Percentiles rank a stretch among this genome's conserved stretches.
phyloP scores from a whole-genome alignment of 2,113 vertebrate species.

The Corvus cornix region DNA sequence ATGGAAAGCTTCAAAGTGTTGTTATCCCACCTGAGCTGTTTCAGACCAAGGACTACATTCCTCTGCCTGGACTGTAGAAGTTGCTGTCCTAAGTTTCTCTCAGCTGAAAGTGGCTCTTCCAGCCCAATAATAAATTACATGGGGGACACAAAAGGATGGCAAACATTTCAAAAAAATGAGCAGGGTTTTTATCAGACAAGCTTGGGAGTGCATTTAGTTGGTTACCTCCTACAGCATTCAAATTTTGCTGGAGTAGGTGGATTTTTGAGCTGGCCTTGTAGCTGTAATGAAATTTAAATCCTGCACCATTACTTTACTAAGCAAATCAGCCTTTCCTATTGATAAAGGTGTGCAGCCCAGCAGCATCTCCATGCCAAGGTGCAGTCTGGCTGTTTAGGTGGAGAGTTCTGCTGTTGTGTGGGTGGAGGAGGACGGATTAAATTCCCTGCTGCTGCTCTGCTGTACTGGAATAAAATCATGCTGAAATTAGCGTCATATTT shows the following conservation, averaged over 20 bases:
- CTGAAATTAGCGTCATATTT: neutral
- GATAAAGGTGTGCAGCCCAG: neutral
- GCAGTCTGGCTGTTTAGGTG: neutral
- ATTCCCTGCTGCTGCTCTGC: neutral
- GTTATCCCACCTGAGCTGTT: neutral
- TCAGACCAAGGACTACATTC: neutral
- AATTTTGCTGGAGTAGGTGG: constrained; percentile 17
- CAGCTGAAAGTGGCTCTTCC: neutral
- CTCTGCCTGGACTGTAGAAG: neutral
- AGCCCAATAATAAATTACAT: neutral
- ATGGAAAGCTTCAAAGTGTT: neutral
- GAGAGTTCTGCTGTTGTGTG: neutral
- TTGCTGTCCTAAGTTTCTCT: neutral
- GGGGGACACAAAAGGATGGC: neutral
- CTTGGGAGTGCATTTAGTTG: neutral
- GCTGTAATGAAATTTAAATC: constrained; percentile 22
- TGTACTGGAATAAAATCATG: neutral
- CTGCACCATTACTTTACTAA: neutral
- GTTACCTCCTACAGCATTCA: neutral
- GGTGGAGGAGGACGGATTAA: neutral
- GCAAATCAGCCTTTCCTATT: neutral
- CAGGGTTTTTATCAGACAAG: neutral
- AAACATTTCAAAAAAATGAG: neutral
- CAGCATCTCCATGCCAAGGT: neutral
- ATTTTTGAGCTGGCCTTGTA: constrained; percentile 32